Base-by-base conservation (phyloP, 2,888 invertebrate genomes). In the Ophion ellenae region DNA sequence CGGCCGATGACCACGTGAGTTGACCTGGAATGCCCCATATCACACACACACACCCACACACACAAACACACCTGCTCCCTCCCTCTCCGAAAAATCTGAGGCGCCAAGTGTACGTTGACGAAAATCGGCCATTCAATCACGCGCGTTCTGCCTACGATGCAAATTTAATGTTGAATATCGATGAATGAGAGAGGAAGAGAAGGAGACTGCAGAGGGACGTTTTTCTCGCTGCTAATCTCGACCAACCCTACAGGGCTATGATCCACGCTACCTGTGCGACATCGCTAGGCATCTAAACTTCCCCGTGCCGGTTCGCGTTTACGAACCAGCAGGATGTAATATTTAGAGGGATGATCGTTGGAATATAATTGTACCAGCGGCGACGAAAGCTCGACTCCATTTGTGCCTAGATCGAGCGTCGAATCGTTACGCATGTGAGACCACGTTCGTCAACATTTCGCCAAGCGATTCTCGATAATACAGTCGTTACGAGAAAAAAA, bases 161-260 rank as follows among this genome's bases (percentile, higher is more conserved):
- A 92, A 92, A 92, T 92, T 91, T 90, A 89, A 91, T 90, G 90
- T 89, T 89, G 91, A 91, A 91, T 90, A 91, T 90, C 90, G 89
- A 91, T 90, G 90, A 87, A 81, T 61, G 81, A 14, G 36, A 14
- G 45, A n/a, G 63, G 74, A 69, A 36, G 57, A 76, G 66, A 14
- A 14, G 9, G n/a, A 14, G 5, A 20, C 61, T 36, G 57, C 20
- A 53, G 69, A 45, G n/a, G n/a, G 59, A 57, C 45, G 57, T 45
- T 53, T 45, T 53, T 57, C 36, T 63, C 81, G 73, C 76, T 78
- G 85, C 75, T 76, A 79, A 81, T 74, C 73, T 67, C 66, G 36
- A 20, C 71, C 71, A 53, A 53, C 14, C 17, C 17, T 17, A 53
- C 85, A 53, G 45, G 17, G 6, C 64, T 17, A 11, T 53, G 20